phyloP scores from a whole-genome alignment of 2,888 invertebrate genomes.

The Scaptomyza flava region DNA sequence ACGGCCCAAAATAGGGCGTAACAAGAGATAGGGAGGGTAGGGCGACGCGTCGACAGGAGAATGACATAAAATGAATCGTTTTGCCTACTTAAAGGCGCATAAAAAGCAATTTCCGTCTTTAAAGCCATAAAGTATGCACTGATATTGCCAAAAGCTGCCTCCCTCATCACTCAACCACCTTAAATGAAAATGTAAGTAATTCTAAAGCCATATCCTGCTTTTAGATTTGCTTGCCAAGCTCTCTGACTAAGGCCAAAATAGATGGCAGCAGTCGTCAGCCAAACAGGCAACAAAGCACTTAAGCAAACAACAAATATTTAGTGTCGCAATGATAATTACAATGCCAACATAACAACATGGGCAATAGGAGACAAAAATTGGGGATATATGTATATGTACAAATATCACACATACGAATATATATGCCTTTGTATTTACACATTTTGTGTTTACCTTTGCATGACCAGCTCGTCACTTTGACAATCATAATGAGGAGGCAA shows the following conservation, averaged over 20 bases:
- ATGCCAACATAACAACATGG: slow-evolving; percentile 53
- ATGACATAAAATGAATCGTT: slow-evolving; percentile 80
- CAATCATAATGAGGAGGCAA: slow-evolving; percentile 77
- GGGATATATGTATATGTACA: neutral
- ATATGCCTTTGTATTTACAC: slow-evolving; percentile 72
- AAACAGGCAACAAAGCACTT: slow-evolving; percentile 63
- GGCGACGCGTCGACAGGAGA: slow-evolving; percentile 50
- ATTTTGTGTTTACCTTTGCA: slow-evolving; percentile 77
- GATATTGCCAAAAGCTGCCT: slow-evolving; percentile 33
- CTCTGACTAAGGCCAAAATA: neutral
- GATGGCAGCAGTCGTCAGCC: neutral
- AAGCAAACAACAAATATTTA: slow-evolving; percentile 77
- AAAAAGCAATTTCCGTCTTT: slow-evolving; percentile 74
- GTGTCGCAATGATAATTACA: slow-evolving; percentile 79
- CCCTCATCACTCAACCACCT: slow-evolving; percentile 1
- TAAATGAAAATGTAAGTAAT: slow-evolving; percentile 23
- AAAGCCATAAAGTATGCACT: slow-evolving; percentile 69
- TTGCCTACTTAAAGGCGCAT: slow-evolving; percentile 80
- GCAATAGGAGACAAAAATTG: too few relatives aligned
- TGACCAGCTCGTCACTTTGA: slow-evolving; percentile 80
- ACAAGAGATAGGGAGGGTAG: neutral
- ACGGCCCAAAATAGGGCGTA: slow-evolving; percentile 30
- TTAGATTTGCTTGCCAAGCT: slow-evolving; percentile 59
- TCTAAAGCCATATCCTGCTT: slow-evolving; percentile 31
- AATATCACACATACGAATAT: slow-evolving; percentile 38